These are phyloP conservation scores for Megaceryle alcyon DNA, from an alignment of 2,797 vertebrate genomes.

Conservation along the genomic window DNA sequence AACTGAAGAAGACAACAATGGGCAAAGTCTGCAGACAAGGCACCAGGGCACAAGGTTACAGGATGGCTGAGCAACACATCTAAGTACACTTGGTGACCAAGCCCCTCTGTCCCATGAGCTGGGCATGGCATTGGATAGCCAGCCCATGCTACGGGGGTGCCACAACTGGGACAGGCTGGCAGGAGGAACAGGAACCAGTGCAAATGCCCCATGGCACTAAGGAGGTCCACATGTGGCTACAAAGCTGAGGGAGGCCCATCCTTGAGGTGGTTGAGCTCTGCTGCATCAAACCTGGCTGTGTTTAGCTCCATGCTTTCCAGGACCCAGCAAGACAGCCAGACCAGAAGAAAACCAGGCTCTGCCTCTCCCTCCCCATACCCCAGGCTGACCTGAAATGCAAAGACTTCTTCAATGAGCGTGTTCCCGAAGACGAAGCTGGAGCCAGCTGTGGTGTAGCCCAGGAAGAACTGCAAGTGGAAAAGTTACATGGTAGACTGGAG, in stretches of 20 bases:
- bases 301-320: neutral
- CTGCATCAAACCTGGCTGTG: neutral
- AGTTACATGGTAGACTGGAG: neutral
- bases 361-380: neutral
- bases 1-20: slow-evolving; percentile 96
- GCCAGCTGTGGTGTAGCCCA: slow-evolving; percentile 87
- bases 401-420: slow-evolving; percentile 76
- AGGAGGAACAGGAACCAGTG: neutral
- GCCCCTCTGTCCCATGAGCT: neutral
- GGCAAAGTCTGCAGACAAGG: slow-evolving; percentile 84
- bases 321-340: neutral
- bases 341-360: neutral
- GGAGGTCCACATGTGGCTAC: neutral
- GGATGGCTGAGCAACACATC: neutral
- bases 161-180: neutral
- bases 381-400: slow-evolving; percentile 94
- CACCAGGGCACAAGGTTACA: neutral
- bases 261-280: neutral
- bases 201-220: neutral
- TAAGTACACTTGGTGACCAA: neutral
- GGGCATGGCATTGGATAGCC: neutral
- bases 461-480: slow-evolving; percentile 83
- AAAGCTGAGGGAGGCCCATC: neutral
- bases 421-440: slow-evolving; percentile 91
- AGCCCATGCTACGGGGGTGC: neutral